Evolutionary conservation across 2,888 invertebrate genomes (phyloP).

Genomic region (Mylabris sibirica): DNA sequence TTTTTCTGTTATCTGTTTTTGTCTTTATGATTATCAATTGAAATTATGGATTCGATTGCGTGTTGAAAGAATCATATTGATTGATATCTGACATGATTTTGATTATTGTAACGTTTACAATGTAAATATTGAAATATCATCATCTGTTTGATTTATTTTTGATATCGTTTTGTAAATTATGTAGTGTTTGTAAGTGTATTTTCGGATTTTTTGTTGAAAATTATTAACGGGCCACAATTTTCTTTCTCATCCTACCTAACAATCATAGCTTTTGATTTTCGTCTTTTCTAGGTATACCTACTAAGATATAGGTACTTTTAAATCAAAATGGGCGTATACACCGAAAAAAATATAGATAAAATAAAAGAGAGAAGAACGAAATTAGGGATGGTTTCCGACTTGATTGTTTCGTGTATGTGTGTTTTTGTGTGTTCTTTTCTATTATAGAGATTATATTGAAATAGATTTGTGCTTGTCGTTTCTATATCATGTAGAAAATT

Average conservation of each 20-base stretch:
- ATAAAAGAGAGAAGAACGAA: conserved; percentile 19
- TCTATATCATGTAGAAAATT: conserved; percentile 45
- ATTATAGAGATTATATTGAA: neutral
- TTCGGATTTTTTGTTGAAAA: conserved; percentile 1
- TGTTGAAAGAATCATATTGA: conserved; percentile 4
- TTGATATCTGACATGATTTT: neutral
- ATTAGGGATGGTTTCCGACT: conserved; percentile 45
- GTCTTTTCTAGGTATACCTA: neutral
- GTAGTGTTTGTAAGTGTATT: neutral
- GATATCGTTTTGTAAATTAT: neutral
- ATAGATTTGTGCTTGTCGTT: conserved; percentile 35
- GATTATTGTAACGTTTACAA: neutral
- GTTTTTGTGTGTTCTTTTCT: neutral
- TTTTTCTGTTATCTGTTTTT: too few species aligned
- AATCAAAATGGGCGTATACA: conserved; percentile 39
- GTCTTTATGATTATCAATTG: neutral
- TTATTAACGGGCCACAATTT: neutral
- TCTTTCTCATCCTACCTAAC: neutral
- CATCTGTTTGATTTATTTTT: conserved; percentile 6
- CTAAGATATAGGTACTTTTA: conserved; percentile 25
- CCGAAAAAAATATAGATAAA: neutral
- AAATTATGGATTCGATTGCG: neutral
- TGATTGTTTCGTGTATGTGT: neutral
- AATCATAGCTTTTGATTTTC: conserved; percentile 3
- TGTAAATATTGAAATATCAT: conserved; percentile 7